Evolutionary conservation across 2,888 invertebrate species (phyloP), one percentile per base, ranked within the genome.

Genomic region (Orchesella flavescens): DNA sequence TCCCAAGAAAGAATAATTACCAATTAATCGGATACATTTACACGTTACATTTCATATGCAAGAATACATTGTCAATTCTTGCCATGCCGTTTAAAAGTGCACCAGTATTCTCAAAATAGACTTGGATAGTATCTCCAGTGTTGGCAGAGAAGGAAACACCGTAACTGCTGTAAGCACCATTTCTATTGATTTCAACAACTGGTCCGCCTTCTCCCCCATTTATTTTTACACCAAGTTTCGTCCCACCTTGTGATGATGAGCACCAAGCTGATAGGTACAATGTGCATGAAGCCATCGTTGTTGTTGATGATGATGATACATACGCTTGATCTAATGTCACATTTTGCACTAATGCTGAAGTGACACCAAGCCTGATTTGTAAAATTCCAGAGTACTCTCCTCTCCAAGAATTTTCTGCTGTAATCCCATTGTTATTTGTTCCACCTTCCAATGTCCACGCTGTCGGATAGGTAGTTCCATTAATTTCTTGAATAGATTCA

Each of bases 221-320:
- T 2, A 74, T 23, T 23, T 23, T 65, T 4, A 84, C 61, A 0
- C 63, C 69, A 0, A 84, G 59, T 23, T 49, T 78, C 1, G 83
- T 55, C 9, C 71, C 73, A 15, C 23, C 24, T n/a, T 65, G 75
- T 15, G 84, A 74, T 4, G 84, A 79, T 12, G 80, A 76, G 53
- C 83, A 82, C 85, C 85, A 85, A 9, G 86, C 86, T 10, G 85
- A 69, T 49, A 87, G 66, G 44, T 82, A 86, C 49, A 84, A 9
- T 2, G 57, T 23, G 65, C 84, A 85, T 2, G 19, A 23, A 12
- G 59, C 55, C 1, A 23, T 34, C 1, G 17, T 34, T 9, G 59
- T 19, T 1, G 24, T 24, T n/a, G 65, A 17, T 43, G 80, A 34
- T 21, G 21, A 23, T 7, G n/a, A 10, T n/a, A 7, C 7, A 23